Conservation (phyloP, 2,888 invertebrate species). For the Furcula furcula region DNA sequence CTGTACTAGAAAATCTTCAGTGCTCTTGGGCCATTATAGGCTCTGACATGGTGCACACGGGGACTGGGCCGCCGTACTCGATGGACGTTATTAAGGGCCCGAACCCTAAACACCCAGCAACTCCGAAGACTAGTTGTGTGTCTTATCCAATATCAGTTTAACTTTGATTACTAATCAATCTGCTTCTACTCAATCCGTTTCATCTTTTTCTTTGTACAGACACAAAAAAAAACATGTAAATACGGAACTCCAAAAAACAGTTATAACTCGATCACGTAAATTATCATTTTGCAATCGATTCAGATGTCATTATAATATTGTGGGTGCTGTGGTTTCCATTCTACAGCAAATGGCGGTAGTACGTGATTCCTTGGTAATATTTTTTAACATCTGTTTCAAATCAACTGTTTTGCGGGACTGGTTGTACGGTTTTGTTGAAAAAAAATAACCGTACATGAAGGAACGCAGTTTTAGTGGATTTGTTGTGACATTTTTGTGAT, state of each 20-base stretch:
- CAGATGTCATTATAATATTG: conserved; percentile 63
- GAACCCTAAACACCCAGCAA: no score
- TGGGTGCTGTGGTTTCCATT: conserved; percentile 74
- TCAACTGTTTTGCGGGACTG: conserved; percentile 59
- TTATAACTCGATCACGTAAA: conserved; percentile 71
- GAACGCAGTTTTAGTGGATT: conserved; percentile 29
- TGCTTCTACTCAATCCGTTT: no score
- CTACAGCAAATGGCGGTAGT: conserved; percentile 52
- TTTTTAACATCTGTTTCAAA: conserved; percentile 45
- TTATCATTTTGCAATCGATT: conserved; percentile 75
- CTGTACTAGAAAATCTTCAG: no score
- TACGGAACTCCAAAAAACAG: conserved; percentile 41
- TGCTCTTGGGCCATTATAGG: no score
- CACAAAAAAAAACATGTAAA: conserved; percentile 14
- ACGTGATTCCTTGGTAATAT: conserved; percentile 68
- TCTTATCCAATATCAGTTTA: no score
- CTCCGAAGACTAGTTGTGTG: no score
- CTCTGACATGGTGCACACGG: no score
- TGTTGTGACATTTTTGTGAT: conserved; percentile 26
- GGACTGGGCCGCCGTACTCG: no score
- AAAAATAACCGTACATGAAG: conserved; percentile 55
- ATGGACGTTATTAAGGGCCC: no score
- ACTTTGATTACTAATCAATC: no score
- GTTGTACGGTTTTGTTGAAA: conserved; percentile 51
- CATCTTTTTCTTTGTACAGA: no score